Evolutionary conservation across 1,140 invertebrate genomes (phyloP), one percentile per base, ranked within the genome.

Genomic region (Drosophila lacteicornis): DNA sequence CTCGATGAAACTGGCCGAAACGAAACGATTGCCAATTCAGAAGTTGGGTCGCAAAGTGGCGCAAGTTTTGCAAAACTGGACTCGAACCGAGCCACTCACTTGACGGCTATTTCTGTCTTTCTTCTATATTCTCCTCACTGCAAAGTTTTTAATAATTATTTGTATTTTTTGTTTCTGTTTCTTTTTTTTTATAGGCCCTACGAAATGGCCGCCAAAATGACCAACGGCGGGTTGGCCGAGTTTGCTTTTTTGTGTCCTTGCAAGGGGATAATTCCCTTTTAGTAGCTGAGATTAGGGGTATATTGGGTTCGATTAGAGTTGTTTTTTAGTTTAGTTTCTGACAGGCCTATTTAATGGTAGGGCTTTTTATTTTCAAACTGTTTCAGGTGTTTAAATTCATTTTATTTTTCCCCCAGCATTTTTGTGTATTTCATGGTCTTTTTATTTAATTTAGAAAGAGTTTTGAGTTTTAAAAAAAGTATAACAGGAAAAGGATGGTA

Each of bases 111-210:
- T 68, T 36, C 40, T 25, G 13, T 42, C 19, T 27, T 66, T 50
- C 36, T 33, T 27, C 45, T 53, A 3, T 33, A 42, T 68, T 22
- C 22, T 25, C 13, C 8, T 36, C 9, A 25, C 33, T 17, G 11
- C 38, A 68, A 70, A 68, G 63, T 70, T 70, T 70, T 46, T 70
- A 68, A 68, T 70, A 56, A 70, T 70, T 70, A 67, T 70, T 70
- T 70, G 49, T 40, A 68, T 68, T 56, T 55, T 66, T 67, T 50
- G 3, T 27, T 15, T 25, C 2, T 46, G 0, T 25, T 47, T 30
- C 7, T 3, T 51, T 22, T 53, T 19, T 12, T 19, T 12, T 33
- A 7, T 9, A 33, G 50, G 50, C 3, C 30, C 9, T 11, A 19
- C n/a, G 33, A 17, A 70, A 70, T 69, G 66, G 47, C 67, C 62